Evolutionary conservation across 1,140 invertebrate genomes (phyloP).

Genomic region (Sycobia sp.): DNA sequence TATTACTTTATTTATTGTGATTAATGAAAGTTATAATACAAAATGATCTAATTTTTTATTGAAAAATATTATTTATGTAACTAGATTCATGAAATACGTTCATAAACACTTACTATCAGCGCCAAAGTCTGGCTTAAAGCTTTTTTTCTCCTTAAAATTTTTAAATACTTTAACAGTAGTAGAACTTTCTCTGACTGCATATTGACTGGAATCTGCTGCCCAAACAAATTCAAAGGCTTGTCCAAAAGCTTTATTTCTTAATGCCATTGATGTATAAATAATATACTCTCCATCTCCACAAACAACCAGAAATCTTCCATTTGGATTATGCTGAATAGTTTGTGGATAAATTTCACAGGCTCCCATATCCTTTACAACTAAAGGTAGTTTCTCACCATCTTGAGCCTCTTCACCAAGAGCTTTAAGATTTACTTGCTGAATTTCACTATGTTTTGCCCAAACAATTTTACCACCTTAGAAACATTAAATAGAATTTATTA

Average conservation of each 20-base stretch:
- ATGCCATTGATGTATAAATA: slow-evolving; percentile 98
- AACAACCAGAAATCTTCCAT: slow-evolving; percentile 98
- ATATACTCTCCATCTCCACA: slow-evolving; percentile 99
- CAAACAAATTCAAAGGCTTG: slow-evolving; percentile 99
- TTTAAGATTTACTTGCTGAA: slow-evolving; percentile 97
- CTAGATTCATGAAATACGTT: background rate
- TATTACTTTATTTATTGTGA: too few species aligned
- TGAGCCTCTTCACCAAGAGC: slow-evolving; percentile 73
- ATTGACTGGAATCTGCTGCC: slow-evolving; percentile 96
- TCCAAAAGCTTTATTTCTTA: slow-evolving; percentile 98
- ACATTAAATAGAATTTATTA: background rate
- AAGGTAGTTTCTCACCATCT: slow-evolving; percentile 73
- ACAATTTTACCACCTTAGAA: slow-evolving; percentile 93
- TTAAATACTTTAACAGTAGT: slow-evolving; percentile 94
- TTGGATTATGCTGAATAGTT: slow-evolving; percentile 97
- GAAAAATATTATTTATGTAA: background rate
- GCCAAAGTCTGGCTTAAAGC: slow-evolving; percentile 94
- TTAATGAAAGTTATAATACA: too few species aligned
- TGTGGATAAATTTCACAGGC: slow-evolving; percentile 99
- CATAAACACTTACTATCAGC: slow-evolving; percentile 74
- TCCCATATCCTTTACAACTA: slow-evolving; percentile 98
- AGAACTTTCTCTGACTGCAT: slow-evolving; percentile 88
- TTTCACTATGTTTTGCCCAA: slow-evolving; percentile 97
- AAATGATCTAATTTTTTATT: too few species aligned
- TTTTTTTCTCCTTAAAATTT: slow-evolving; percentile 97